A percentile compares a stretch with the other conserved stretches of the same genome.
Evolutionary conservation across 2,797 vertebrate genomes (phyloP).

Genomic region (Phoebastria nigripes): DNA sequence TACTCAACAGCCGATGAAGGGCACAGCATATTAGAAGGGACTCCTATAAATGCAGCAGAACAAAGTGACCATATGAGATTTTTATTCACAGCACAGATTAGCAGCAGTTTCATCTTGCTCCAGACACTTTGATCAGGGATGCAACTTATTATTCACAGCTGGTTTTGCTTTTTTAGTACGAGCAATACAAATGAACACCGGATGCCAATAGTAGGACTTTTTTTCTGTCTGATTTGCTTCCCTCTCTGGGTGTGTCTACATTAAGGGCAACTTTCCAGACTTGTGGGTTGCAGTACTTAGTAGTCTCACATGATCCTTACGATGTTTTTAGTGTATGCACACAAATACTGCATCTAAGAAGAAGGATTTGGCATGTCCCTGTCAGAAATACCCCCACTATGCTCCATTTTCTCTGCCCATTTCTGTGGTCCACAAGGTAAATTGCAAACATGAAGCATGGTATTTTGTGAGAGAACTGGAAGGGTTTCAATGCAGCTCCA

Average conservation of each 20-base stretch:
- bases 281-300: neutral
- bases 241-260: neutral
- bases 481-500: neutral
- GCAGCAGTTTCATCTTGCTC: slow-evolving; percentile 5
- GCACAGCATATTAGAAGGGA: neutral
- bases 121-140: slow-evolving; percentile 1
- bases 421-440: neutral
- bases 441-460: neutral
- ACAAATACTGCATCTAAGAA: neutral
- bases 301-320: neutral
- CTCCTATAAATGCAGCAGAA: neutral
- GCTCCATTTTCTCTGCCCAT: neutral
- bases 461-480: neutral
- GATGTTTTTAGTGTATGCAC: neutral
- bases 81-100: neutral
- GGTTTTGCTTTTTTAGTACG: neutral
- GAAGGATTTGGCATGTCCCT: neutral
- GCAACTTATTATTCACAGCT: slow-evolving; percentile 21
- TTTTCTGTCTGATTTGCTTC: neutral
- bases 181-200: neutral
- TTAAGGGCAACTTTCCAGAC: neutral
- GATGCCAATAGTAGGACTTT: neutral
- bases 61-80: neutral
- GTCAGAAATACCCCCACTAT: neutral
- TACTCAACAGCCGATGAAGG: neutral